Percentiles rank a stretch among this genome's conserved stretches.
These are phyloP conservation scores for Brachionus plicatilis DNA, from an alignment of 1,140 invertebrate species.

Conservation along the genomic window DNA sequence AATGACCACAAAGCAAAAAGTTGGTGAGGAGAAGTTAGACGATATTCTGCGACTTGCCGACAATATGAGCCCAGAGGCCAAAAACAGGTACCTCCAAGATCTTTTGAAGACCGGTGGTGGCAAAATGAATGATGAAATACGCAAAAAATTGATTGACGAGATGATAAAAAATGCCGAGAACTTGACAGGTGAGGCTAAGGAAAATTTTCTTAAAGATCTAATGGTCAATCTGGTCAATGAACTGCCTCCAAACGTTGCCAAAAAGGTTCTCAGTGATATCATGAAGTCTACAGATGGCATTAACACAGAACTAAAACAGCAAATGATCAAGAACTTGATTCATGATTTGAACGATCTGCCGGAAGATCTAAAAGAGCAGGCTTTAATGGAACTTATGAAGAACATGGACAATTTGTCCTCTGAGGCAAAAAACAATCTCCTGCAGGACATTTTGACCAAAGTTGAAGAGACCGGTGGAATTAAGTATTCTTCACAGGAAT, in stretches of 20 bases:
- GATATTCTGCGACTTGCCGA: background rate
- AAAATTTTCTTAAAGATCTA: conserved; percentile 39
- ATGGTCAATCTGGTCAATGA: conserved; percentile 32
- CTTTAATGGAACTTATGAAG: conserved; percentile 24
- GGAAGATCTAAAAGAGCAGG: conserved; percentile 16
- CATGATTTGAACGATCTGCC: conserved; percentile 20
- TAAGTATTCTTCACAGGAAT: background rate
- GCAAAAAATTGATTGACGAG: conserved; percentile 19
- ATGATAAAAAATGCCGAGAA: conserved; percentile 26
- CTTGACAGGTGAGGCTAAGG: background rate
- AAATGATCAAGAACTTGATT: conserved; percentile 7
- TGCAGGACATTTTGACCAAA: conserved; percentile 4
- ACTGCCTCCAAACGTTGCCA: background rate
- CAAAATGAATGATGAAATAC: conserved; percentile 27
- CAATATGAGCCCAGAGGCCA: conserved; percentile 25
- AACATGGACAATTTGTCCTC: conserved; percentile 36
- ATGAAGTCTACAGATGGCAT: conserved; percentile 31
- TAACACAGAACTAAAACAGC: background rate
- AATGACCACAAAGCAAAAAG: conserved; percentile 39
- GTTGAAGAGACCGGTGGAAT: conserved; percentile 15
- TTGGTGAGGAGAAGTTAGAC: conserved; percentile 20
- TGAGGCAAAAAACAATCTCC: background rate
- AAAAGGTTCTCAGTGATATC: conserved; percentile 21
- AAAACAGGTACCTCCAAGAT: conserved; percentile 9
- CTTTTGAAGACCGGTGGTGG: background rate